Conservation (phyloP, 2,888 invertebrate species). For the Tenodera sinensis region DNA sequence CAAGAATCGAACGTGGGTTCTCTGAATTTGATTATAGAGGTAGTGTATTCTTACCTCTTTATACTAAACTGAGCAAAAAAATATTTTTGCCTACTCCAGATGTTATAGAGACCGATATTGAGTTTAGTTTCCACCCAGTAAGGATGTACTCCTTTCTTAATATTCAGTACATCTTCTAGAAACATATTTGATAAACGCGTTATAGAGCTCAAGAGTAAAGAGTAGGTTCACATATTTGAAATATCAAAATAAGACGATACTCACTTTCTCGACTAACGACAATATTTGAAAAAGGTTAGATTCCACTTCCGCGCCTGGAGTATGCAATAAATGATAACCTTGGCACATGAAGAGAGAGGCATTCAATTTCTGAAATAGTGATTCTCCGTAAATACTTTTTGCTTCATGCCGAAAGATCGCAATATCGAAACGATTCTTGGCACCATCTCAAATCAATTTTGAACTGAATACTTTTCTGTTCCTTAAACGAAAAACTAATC, state of each 20-base stretch:
- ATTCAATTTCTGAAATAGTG: not conserved
- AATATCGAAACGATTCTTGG: not conserved
- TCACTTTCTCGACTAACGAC: not conserved
- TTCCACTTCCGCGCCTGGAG: not conserved
- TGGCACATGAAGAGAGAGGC: not conserved
- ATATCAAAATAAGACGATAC: not conserved
- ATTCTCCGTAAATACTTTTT: not conserved
- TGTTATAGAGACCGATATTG: too few relatives aligned
- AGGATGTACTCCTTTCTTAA: too few relatives aligned
- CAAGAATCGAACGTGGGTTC: too few relatives aligned
- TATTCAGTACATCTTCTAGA: too few relatives aligned
- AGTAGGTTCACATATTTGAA: too few relatives aligned
- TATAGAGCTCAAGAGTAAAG: not conserved
- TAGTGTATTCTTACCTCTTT: too few relatives aligned
- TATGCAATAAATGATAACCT: not conserved
- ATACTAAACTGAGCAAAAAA: too few relatives aligned
- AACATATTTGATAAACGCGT: not conserved
- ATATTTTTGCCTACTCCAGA: too few relatives aligned
- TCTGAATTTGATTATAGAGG: too few relatives aligned
- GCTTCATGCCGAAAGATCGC: not conserved
- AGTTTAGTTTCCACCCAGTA: too few relatives aligned
- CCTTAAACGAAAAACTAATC: not conserved
- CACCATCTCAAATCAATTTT: not conserved
- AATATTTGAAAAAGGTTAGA: not conserved
- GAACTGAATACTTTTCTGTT: not conserved